phyloP scores from a whole-genome alignment of 2,888 invertebrate genomes.

The Stramonita haemastoma region DNA sequence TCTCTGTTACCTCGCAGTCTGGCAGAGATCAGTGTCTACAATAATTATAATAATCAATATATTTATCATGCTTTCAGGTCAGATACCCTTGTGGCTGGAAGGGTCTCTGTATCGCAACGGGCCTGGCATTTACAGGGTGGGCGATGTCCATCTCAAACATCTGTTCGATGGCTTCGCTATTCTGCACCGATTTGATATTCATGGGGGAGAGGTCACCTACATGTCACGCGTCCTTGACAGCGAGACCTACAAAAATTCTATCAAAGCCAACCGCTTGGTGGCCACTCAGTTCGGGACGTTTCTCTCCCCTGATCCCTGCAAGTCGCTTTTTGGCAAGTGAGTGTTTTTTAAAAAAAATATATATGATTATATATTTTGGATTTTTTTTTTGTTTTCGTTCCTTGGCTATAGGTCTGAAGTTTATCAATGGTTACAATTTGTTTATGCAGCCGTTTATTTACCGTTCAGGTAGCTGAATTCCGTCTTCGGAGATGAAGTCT shows the following conservation, averaged over 20 bases:
- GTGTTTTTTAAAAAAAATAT: no score
- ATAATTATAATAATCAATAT: neutral
- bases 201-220: conserved; percentile 75
- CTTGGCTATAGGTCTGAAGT: no score
- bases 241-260: conserved; percentile 83
- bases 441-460: no score
- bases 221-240: conserved; percentile 82
- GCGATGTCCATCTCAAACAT: conserved; percentile 83
- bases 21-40: neutral
- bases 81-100: conserved; percentile 64
- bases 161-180: conserved; percentile 92
- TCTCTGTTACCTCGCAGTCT: neutral
- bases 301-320: conserved; percentile 86
- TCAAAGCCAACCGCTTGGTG: conserved; percentile 85
- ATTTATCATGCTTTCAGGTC: conserved; percentile 50
- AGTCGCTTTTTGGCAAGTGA: conserved; percentile 76
- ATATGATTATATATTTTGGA: no score
- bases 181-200: conserved; percentile 79
- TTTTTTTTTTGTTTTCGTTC: neutral
- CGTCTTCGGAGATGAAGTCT: no score
- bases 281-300: conserved; percentile 90
- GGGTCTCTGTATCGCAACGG: conserved; percentile 80
- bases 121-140: conserved; percentile 90
- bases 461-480: no score
- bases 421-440: no score